Evolutionary conservation across 2,888 invertebrate species (phyloP), one percentile per base, ranked within the genome.

Genomic region (Sarcophaga variegata): DNA sequence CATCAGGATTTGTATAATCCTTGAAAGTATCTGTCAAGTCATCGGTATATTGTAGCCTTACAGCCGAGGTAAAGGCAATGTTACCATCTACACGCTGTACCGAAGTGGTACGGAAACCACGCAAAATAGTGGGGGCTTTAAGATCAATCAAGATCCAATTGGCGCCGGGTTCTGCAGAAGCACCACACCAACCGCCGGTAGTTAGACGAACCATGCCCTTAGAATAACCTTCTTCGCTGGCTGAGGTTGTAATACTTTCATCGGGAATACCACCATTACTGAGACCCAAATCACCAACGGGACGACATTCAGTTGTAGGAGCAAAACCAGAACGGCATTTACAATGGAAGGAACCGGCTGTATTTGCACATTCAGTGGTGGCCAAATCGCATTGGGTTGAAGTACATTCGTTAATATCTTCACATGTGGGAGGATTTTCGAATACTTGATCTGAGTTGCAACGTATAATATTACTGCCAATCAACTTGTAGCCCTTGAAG

Each of bases 1-100:
- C 98, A 92, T 98, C 97, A 4, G 98, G 97, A 92, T 98, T 98
- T 3, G 97, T 96, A 92, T 98, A 98, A 90, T 98, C 98, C 93
- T 96, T 97, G 93, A 98, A 98, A 0, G 96, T 94, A 91, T 98
- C 98, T 0, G 98, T 97, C 86, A 98, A 94, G 90, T 98, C 96
- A 91, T 98, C 97, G 0, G 97, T 97, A 92, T 97, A 98, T 93
- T 97, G 96, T 14, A 94, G 96, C 89, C 98, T 95, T 77, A 98
- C 97, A 0, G 98, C 98, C 2, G 98, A 97, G 11, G 98, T 97
- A 91, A 97, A 98, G 0, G 98, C 98, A 83, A 97, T 94, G 89
- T 96, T 97, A 74, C 97, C 97, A 90, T 98, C 97, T 22, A 95
- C 95, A 87, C 98, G 95, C 90, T 96, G 95, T 0, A 98, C 97